Evolutionary conservation across 2,113 vertebrate genomes (phyloP).

Genomic region (Seriola dumerili): DNA sequence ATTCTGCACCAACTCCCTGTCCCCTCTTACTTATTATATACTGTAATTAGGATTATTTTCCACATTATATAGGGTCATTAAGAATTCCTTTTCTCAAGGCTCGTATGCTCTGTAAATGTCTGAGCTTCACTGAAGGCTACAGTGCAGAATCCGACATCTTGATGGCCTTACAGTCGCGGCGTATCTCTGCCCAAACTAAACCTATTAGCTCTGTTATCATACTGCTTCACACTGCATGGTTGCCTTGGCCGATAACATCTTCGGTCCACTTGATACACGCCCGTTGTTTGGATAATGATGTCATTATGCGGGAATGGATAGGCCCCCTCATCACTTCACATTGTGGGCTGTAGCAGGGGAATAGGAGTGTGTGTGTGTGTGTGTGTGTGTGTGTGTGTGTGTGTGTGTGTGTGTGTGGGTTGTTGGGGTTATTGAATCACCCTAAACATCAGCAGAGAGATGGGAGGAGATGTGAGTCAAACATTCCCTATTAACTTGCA

Average conservation of each 20-base stretch:
- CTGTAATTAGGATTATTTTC: slow-evolving; percentile 21
- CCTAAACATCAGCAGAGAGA: slow-evolving; percentile 45
- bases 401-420: background rate
- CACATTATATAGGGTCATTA: background rate
- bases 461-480: slow-evolving; percentile 70
- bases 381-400: no score
- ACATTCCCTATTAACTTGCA: slow-evolving; percentile 31
- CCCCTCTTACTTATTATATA: slow-evolving; percentile 1
- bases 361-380: slow-evolving; percentile 30
- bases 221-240: slow-evolving; percentile 8
- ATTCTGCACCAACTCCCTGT: background rate
- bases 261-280: slow-evolving; percentile 53
- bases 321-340: slow-evolving; percentile 28
- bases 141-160: background rate
- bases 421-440: slow-evolving; percentile 32
- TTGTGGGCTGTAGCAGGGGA: slow-evolving; percentile 11
- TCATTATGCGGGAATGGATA: slow-evolving; percentile 71
- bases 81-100: background rate
- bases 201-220: slow-evolving; percentile 39
- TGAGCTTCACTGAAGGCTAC: background rate
- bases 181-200: background rate
- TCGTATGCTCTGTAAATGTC: background rate
- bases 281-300: slow-evolving; percentile 81
- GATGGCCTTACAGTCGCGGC: background rate
- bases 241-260: slow-evolving; percentile 73